Conservation (phyloP, 2,797 vertebrate genomes). For the Cynopterus sphinx region DNA sequence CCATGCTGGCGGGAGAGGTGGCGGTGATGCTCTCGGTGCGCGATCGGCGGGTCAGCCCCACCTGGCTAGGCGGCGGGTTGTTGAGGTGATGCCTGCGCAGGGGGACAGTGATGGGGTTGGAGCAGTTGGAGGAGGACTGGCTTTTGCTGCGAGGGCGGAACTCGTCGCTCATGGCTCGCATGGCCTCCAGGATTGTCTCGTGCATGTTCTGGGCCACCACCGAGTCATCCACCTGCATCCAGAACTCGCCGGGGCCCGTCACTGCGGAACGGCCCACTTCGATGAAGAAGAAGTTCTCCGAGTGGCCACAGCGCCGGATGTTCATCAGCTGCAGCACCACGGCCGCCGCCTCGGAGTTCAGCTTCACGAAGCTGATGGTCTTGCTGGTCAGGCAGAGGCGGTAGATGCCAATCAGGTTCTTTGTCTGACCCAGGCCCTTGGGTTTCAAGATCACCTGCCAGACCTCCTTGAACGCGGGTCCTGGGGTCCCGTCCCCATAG, state of each 20-base stretch:
- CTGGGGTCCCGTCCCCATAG: constrained; percentile 88
- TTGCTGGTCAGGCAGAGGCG: constrained; percentile 93
- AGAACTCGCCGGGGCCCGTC: constrained; percentile 92
- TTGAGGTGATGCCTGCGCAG: constrained; percentile 90
- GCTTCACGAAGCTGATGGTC: constrained; percentile 93
- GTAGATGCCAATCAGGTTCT: constrained; percentile 93
- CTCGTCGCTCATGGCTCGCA: constrained; percentile 94
- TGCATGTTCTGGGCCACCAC: constrained; percentile 95
- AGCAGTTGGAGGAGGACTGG: constrained; percentile 92
- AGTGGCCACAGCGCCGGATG: constrained; percentile 92
- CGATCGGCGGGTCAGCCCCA: constrained; percentile 89
- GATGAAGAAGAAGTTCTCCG: constrained; percentile 94
- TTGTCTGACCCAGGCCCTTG: constrained; percentile 92
- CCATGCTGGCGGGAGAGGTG: constrained; percentile 88
- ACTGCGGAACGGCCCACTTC: constrained; percentile 93
- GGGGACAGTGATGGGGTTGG: constrained; percentile 92
- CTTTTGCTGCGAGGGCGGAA: constrained; percentile 93
- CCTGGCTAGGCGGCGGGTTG: constrained; percentile 92
- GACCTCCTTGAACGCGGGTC: constrained; percentile 92
- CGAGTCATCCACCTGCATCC: constrained; percentile 94
- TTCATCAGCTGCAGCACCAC: constrained; percentile 94
- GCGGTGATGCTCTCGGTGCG: constrained; percentile 90
- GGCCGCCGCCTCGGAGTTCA: constrained; percentile 91
- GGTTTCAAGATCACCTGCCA: constrained; percentile 95
- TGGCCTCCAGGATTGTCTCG: constrained; percentile 93